Percentiles rank a stretch among this genome's conserved stretches.
Conservation (phyloP, 2,888 invertebrate genomes). For the Penaeus monodon region DNA sequence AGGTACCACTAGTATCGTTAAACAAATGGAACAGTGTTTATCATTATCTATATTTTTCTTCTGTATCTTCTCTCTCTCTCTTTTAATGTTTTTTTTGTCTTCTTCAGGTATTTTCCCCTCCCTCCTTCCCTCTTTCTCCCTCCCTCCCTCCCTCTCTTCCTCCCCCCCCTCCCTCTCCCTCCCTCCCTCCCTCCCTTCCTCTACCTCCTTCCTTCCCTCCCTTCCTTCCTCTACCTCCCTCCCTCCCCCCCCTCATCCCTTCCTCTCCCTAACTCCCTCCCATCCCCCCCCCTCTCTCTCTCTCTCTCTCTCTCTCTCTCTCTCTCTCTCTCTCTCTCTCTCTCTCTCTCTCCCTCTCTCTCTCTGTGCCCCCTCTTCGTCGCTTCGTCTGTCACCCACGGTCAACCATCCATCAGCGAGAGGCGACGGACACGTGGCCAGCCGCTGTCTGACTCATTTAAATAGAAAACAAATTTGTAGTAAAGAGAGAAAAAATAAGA, state of each 20-base stretch:
- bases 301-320: neutral
- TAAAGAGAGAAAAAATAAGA: neutral
- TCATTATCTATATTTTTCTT: neutral
- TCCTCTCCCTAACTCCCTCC: neutral
- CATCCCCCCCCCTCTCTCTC: neutral
- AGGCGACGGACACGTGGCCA: conserved; percentile 16
- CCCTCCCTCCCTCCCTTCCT: conserved; percentile 7
- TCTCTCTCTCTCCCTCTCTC: conserved; percentile 2
- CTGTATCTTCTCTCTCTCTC: neutral
- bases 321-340: neutral
- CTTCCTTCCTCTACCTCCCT: neutral
- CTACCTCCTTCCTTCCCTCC: too few species aligned
- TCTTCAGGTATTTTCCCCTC: neutral
- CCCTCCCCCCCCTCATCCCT: neutral
- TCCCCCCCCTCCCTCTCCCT: conserved; percentile 2
- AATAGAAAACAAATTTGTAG: conserved; percentile 51
- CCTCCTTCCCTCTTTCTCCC: conserved; percentile 1
- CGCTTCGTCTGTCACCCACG: neutral
- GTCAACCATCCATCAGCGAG: conserved; percentile 40
- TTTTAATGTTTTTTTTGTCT: neutral
- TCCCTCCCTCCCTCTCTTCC: conserved; percentile 8
- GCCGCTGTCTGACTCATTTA: conserved; percentile 28
- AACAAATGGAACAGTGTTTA: too few species aligned
- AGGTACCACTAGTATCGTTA: too few species aligned
- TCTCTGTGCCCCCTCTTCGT: conserved; percentile 2